Evolutionary conservation across 2,797 vertebrate genomes (phyloP).

Genomic region (Artibeus jamaicensis): DNA sequence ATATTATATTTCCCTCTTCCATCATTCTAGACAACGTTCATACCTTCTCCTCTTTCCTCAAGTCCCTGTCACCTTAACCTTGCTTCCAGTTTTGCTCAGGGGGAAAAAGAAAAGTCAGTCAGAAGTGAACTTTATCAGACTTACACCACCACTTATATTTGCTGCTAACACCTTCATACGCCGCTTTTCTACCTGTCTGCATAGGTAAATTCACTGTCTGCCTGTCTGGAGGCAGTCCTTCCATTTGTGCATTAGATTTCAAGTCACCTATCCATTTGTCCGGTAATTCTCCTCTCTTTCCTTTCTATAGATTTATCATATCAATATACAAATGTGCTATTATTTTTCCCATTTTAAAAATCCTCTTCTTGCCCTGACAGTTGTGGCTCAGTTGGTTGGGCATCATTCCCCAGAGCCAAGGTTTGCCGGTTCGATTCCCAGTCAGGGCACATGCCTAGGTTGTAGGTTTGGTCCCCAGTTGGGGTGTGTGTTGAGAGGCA

Average conservation of each 20-base stretch:
- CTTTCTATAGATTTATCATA: background rate
- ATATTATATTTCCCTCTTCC: background rate
- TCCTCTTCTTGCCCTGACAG: background rate
- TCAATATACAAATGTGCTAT: background rate
- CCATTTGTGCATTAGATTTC: background rate
- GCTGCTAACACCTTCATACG: background rate
- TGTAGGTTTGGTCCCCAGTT: background rate
- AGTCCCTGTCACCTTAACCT: background rate
- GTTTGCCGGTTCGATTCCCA: background rate
- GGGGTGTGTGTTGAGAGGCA: background rate
- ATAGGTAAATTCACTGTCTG: background rate
- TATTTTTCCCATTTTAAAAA: conserved; percentile 5
- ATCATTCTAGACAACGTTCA: background rate
- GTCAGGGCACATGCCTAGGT: background rate
- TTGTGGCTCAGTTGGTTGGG: background rate
- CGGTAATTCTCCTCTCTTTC: conserved; percentile 7
- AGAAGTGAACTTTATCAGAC: conserved; percentile 5
- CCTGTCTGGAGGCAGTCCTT: background rate
- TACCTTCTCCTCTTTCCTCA: background rate
- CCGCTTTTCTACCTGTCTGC: background rate
- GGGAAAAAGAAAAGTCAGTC: background rate
- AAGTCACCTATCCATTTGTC: background rate
- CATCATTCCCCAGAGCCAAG: background rate
- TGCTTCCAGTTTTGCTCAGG: background rate
- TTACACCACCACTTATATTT: background rate